phyloP scores from a whole-genome alignment of 2,797 vertebrate genomes.

The Anguilla obscura region DNA sequence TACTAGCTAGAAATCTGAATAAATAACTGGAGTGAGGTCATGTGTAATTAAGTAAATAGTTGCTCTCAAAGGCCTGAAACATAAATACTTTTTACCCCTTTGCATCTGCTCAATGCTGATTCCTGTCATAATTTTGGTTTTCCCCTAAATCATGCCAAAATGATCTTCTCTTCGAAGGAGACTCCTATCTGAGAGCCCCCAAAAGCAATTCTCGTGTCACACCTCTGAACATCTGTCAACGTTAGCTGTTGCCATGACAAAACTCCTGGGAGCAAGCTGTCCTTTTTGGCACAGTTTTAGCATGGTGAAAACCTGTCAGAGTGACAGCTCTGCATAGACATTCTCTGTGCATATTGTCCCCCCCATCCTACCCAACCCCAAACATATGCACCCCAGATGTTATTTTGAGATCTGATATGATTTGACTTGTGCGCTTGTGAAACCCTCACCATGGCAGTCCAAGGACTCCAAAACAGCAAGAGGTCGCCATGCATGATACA shows the following conservation, averaged over 20 bases:
- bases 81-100: neutral
- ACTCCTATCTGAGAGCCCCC: constrained; percentile 43
- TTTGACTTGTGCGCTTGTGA: constrained; percentile 47
- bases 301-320: neutral
- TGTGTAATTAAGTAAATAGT: constrained; percentile 3
- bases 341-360: neutral
- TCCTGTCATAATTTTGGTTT: neutral
- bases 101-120: neutral
- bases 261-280: constrained; percentile 50
- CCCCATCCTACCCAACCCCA: constrained; percentile 36
- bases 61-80: neutral
- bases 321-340: constrained; percentile 14
- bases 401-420: constrained; percentile 44
- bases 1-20: neutral
- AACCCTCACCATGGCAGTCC: constrained; percentile 40
- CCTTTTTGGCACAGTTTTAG: constrained; percentile 29
- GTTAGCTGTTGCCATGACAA: constrained; percentile 52
- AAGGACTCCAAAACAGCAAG: constrained; percentile 39
- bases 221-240: constrained; percentile 56
- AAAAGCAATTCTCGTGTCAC: constrained; percentile 57
- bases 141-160: neutral
- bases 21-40: constrained; percentile 5
- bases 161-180: neutral
- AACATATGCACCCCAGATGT: constrained; percentile 71
- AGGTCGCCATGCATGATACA: constrained; percentile 33